phyloP scores from a whole-genome alignment of 2,888 invertebrate genomes.

The Galerucella nymphaeae region DNA sequence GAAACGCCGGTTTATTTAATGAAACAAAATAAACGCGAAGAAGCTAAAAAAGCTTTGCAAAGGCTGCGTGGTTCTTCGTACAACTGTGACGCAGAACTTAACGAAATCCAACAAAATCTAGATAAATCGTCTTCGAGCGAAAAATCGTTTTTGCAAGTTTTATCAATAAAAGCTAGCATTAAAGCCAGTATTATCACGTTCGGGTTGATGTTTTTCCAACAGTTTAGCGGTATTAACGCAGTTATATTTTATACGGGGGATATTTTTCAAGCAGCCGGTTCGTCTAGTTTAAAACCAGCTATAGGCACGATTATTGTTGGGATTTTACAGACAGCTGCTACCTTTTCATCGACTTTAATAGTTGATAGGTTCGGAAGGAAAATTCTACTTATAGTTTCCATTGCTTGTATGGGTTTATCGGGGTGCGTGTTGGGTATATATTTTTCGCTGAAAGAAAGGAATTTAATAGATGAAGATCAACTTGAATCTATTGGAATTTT shows the following conservation, averaged over 20 bases:
- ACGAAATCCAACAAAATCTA: conserved; percentile 42
- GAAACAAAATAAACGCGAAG: conserved; percentile 71
- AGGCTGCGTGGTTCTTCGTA: conserved; percentile 80
- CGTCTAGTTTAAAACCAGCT: conserved; percentile 67
- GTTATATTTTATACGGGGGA: conserved; percentile 81
- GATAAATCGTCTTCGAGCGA: conserved; percentile 33
- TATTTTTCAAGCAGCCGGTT: conserved; percentile 78
- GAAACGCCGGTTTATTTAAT: conserved; percentile 84
- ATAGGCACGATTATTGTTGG: conserved; percentile 82
- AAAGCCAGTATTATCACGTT: conserved; percentile 79
- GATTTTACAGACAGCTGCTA: conserved; percentile 80
- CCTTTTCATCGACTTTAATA: conserved; percentile 78
- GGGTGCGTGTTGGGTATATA: conserved; percentile 76
- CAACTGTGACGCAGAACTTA: conserved; percentile 72
- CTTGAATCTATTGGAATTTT: conserved; percentile 75
- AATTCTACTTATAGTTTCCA: conserved; percentile 78
- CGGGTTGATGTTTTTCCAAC: conserved; percentile 89
- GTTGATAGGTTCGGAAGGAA: conserved; percentile 86
- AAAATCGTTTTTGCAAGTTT: conserved; percentile 44
- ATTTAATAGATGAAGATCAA: conserved; percentile 59
- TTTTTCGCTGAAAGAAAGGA: conserved; percentile 68
- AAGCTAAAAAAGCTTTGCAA: conserved; percentile 76
- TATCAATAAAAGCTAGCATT: conserved; percentile 47
- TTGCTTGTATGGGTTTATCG: conserved; percentile 76
- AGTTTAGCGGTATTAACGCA: conserved; percentile 85